Percentiles rank a stretch among this genome's conserved stretches.
Evolutionary conservation across 1,140 invertebrate genomes (phyloP).

Genomic region (Drosophila triauraria): DNA sequence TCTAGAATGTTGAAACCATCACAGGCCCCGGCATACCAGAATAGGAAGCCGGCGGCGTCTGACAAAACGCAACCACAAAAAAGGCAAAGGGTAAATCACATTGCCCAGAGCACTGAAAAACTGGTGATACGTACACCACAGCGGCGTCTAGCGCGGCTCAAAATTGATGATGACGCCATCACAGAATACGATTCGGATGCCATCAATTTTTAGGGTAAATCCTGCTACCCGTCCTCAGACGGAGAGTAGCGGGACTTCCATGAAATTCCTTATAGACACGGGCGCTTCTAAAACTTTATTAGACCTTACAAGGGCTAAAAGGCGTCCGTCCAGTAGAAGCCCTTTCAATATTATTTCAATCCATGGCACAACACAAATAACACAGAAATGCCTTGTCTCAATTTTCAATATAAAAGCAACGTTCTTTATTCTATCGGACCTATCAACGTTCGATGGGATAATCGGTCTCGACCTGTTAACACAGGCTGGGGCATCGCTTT

Average conservation of each 20-base stretch:
- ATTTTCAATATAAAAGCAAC: neutral
- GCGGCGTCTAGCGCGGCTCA: neutral
- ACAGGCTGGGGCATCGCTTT: too few relatives aligned
- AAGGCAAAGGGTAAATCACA: constrained; percentile 2
- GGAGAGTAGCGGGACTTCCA: constrained; percentile 1
- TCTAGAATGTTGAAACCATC: neutral
- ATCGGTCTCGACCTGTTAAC: too few relatives aligned
- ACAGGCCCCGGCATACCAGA: neutral
- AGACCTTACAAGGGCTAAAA: neutral
- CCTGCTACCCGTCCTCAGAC: constrained; percentile 3
- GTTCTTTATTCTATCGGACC: neutral
- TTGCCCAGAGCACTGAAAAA: neutral
- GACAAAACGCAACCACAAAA: neutral
- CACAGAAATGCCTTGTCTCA: neutral
- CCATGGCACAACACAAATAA: neutral
- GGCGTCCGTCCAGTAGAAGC: neutral
- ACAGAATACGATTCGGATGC: neutral
- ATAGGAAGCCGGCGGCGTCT: neutral
- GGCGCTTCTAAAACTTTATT: constrained; percentile 10
- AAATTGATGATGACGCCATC: neutral
- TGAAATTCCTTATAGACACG: constrained; percentile 9
- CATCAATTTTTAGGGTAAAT: neutral
- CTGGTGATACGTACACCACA: neutral
- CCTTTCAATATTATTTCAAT: neutral
- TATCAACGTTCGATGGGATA: too few relatives aligned